Evolutionary conservation across 2,888 invertebrate genomes (phyloP).

Genomic region (Candidula unifasciata): DNA sequence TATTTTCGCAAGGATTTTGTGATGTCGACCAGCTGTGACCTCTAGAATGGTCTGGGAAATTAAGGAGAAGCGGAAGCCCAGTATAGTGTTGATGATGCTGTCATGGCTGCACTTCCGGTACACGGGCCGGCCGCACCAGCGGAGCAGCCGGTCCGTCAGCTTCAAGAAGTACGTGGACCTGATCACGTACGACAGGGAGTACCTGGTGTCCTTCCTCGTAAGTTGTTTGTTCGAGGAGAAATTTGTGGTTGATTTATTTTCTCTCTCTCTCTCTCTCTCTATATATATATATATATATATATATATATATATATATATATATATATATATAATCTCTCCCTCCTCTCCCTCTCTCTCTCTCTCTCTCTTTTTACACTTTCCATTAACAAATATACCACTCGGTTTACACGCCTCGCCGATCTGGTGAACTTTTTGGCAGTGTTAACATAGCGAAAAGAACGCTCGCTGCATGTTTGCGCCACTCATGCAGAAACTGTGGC

Average conservation of each 20-base stretch:
- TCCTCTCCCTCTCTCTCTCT: conserved; percentile 3
- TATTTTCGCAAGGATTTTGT: background rate
- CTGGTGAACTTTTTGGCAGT: too few species aligned
- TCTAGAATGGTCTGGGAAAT: conserved; percentile 48
- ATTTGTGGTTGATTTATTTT: background rate
- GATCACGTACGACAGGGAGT: conserved; percentile 72
- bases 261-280: background rate
- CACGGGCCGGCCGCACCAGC: conserved; percentile 62
- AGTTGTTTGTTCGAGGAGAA: conserved; percentile 45
- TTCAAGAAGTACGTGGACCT: conserved; percentile 75
- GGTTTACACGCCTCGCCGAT: too few species aligned
- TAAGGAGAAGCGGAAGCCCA: conserved; percentile 47
- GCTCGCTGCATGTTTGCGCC: too few species aligned
- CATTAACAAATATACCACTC: too few species aligned
- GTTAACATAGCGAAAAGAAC: too few species aligned
- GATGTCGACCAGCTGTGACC: background rate
- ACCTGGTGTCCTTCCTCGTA: conserved; percentile 61
- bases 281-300: background rate
- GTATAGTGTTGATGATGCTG: conserved; percentile 62
- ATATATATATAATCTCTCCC: too few species aligned
- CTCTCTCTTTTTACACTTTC: background rate
- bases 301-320: background rate
- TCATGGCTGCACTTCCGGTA: conserved; percentile 70
- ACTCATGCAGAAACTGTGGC: too few species aligned
- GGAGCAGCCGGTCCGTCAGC: conserved; percentile 69